Percentiles rank a stretch among this genome's conserved stretches.
phyloP scores from a whole-genome alignment of 1,140 invertebrate genomes.

The Metopolophium dirhodum region DNA sequence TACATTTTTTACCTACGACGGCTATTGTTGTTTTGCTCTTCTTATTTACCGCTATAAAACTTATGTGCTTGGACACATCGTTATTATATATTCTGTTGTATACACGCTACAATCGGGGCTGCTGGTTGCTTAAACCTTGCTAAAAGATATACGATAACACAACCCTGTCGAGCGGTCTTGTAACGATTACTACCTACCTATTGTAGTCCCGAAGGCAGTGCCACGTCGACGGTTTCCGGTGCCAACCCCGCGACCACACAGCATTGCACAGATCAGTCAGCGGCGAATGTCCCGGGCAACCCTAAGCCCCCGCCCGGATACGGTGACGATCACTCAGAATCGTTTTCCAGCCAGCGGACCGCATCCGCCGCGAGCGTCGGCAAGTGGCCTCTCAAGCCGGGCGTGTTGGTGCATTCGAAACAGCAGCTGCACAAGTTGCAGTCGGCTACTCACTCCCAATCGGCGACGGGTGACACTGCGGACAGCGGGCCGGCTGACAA shows the following conservation, averaged over 20 bases:
- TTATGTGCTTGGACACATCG: background rate
- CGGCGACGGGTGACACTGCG: background rate
- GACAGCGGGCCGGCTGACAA: background rate
- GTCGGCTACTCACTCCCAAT: background rate
- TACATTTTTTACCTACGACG: background rate
- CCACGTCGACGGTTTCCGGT: constrained; percentile 31
- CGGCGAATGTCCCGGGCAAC: background rate
- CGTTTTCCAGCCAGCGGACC: background rate
- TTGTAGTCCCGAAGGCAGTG: constrained; percentile 61
- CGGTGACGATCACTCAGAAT: background rate
- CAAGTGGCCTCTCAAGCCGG: constrained; percentile 87
- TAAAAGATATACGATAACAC: background rate
- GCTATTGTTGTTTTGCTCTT: background rate
- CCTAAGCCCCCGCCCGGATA: constrained; percentile 14
- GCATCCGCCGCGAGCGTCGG: constrained; percentile 61
- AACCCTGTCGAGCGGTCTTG: background rate
- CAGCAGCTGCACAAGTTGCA: constrained; percentile 61
- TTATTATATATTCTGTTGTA: background rate
- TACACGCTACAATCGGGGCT: background rate
- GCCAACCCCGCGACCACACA: background rate
- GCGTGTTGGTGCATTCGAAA: constrained; percentile 86
- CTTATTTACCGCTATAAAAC: background rate
- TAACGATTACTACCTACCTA: background rate
- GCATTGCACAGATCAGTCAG: background rate
- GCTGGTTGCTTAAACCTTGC: background rate